Evolutionary conservation across 64 coral and sea anemone species (phyloP).

Genomic region (Platygyra sinensis): DNA sequence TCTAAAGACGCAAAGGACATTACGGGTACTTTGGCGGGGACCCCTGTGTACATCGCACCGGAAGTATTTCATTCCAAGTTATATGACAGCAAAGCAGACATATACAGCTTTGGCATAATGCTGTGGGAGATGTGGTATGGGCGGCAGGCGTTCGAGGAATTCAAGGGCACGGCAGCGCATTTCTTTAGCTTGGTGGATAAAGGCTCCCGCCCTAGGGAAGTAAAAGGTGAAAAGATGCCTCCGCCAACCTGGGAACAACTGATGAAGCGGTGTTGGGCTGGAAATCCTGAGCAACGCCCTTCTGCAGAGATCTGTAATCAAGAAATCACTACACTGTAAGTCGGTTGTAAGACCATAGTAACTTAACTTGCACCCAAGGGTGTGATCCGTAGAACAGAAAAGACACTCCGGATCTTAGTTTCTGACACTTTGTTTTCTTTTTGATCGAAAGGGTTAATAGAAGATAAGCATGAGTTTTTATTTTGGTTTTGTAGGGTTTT

Average conservation of each 20-base stretch:
- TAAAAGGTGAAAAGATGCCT: not conserved
- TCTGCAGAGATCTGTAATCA: not conserved
- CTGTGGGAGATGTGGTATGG: slow-evolving; percentile 66
- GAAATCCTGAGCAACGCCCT: not conserved
- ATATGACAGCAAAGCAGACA: slow-evolving; percentile 34
- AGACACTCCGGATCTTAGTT: too few relatives aligned
- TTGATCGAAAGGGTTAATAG: too few relatives aligned
- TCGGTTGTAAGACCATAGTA: too few relatives aligned
- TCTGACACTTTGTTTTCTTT: too few relatives aligned
- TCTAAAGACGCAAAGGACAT: slow-evolving; percentile 9
- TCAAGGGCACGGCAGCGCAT: not conserved
- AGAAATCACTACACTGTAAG: not conserved
- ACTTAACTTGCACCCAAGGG: too few relatives aligned
- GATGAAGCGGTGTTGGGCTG: slow-evolving; percentile 3
- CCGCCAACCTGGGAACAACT: not conserved
- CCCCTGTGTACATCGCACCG: slow-evolving; percentile 10
- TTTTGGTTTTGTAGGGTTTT: too few relatives aligned
- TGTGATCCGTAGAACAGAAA: too few relatives aligned
- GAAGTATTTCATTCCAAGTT: slow-evolving; percentile 1
- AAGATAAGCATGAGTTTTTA: not conserved
- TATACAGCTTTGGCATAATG: slow-evolving; percentile 40
- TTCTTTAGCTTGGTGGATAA: not conserved
- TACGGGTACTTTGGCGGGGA: slow-evolving; percentile 21
- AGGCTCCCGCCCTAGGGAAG: slow-evolving; percentile 1
- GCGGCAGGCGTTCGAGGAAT: slow-evolving; percentile 1